phyloP scores from a whole-genome alignment of 2,113 vertebrate species.

The Fregetta grallaria region DNA sequence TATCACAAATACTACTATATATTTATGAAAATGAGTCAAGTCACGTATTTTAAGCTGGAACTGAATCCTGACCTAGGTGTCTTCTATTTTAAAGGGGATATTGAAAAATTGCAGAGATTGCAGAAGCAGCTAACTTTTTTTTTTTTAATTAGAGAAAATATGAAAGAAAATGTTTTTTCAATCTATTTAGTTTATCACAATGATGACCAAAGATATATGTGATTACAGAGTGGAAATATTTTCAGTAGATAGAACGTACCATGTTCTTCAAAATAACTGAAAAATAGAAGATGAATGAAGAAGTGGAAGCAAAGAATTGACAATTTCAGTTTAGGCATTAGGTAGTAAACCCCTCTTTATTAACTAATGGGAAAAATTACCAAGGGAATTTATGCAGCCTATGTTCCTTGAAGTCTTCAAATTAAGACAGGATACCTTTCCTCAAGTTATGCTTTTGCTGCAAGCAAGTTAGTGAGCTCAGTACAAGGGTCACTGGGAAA shows the following conservation, averaged over 20 bases:
- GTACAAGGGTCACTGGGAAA: neutral
- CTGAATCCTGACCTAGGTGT: neutral
- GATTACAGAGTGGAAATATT: neutral
- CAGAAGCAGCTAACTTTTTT: neutral
- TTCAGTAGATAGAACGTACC: neutral
- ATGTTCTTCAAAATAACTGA: neutral
- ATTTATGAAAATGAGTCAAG: neutral
- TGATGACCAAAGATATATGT: neutral
- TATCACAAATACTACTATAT: neutral
- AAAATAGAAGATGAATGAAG: neutral
- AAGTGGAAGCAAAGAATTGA: neutral
- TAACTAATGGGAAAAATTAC: neutral
- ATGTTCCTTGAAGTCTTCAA: neutral
- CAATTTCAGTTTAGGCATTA: neutral
- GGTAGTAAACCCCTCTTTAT: neutral
- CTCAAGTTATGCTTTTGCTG: neutral
- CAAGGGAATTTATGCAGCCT: neutral
- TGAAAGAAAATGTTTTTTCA: neutral
- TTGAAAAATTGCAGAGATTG: neutral
- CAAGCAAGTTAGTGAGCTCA: neutral
- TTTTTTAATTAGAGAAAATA: neutral
- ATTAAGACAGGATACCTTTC: neutral
- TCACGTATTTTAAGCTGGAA: neutral
- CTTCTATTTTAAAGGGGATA: neutral
- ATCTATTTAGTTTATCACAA: neutral